Percentiles rank a stretch among this genome's conserved stretches.
These are phyloP conservation scores for Steinernema khuongi DNA, from an alignment of 1,140 invertebrate genomes.

Conservation along the genomic window DNA sequence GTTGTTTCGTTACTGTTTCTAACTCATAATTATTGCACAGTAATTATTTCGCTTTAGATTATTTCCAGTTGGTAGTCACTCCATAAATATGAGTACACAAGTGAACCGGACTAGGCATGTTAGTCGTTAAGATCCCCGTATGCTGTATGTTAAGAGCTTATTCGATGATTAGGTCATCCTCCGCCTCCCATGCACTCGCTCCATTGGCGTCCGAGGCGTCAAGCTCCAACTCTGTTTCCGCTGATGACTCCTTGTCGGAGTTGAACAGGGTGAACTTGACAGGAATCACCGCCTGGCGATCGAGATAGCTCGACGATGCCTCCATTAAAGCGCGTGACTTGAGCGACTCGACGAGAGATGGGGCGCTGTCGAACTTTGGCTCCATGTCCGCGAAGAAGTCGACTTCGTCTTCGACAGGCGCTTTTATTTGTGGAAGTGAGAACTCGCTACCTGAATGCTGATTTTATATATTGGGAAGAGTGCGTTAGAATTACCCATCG, in stretches of 20 bases:
- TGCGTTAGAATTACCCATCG: neutral
- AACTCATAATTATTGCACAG: no score
- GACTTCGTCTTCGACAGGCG: neutral
- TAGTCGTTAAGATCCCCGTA: conserved; percentile 2
- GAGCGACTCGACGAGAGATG: neutral
- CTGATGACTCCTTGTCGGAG: neutral
- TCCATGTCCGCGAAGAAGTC: conserved; percentile 2
- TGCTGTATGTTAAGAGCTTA: neutral
- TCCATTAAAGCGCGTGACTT: neutral
- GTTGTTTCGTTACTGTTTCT: no score
- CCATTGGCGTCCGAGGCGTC: neutral
- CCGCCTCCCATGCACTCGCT: neutral
- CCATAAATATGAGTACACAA: no score
- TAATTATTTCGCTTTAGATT: no score
- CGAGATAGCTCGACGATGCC: neutral
- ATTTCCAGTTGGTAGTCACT: no score
- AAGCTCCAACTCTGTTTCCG: neutral
- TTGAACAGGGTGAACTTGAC: neutral
- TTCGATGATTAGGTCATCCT: neutral
- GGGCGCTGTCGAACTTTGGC: neutral
- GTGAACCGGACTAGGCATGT: conserved; percentile 10
- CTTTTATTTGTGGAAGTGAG: neutral
- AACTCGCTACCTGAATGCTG: neutral
- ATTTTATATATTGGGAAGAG: neutral
- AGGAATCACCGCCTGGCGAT: neutral